Base-by-base conservation (phyloP, 2,113 vertebrate species). In the Xenus cinereus region DNA sequence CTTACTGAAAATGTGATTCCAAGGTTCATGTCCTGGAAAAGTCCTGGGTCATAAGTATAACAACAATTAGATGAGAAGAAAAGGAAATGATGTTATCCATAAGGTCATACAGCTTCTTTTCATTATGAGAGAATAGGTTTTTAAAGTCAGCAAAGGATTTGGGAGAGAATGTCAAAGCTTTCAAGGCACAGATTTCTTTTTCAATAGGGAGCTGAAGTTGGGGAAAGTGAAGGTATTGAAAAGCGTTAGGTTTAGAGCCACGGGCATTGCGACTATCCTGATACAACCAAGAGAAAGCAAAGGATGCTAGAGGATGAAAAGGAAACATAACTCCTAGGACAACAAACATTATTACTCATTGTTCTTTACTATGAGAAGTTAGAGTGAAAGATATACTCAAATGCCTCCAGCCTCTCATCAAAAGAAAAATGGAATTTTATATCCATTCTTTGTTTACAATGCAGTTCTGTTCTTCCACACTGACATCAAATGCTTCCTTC, bases 111-210 rank as follows among this genome's bases (percentile, higher is more conserved):
- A 4, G 39, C 48, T 84, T n/a, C 67, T 85, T 87, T 93, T 89
- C 30, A 50, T 82, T 95, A 72, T 76, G 53, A 87, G 20, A 87
- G 18, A 84, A 82, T 6, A 82, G 4, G 4, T 33, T 50, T 95
- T 91, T 72, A 28, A 92, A 95, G 41, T 54, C 26, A 82, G 51
- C 33, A 91, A 60, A 75, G 51, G 28, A 64, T 94, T 84, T 92
- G 84, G 84, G 87, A 80, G 26, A 84, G 62, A 93, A 92, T 84
- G 73, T 66, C 69, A 93, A 64, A 72, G 33, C 17, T 91, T 96
- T 79, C 48, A 79, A 82, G 45, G 39, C 12, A 45, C 7, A 89
- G 17, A 60, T 84, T 53, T 68, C 24, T 73, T 79, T 78, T 76
- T 59, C 62, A 68, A 18, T 9, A 73, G 9, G 16, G 13, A 84